Percentiles rank a stretch among this genome's conserved stretches.
These are phyloP conservation scores for Athene cunicularia DNA, from an alignment of 2,113 vertebrate genomes.

Conservation along the genomic window DNA sequence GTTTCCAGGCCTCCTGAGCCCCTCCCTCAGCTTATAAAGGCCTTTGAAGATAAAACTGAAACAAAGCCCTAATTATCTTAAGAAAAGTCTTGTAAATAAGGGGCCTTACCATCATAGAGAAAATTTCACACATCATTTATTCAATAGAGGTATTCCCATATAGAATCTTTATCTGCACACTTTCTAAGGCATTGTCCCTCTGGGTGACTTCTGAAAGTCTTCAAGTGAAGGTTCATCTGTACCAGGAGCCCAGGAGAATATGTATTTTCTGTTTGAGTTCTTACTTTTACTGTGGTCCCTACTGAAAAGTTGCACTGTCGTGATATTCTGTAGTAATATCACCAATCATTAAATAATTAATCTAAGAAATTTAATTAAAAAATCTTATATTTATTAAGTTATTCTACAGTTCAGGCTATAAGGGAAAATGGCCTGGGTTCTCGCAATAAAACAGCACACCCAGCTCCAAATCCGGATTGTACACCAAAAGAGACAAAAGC, in stretches of 20 bases:
- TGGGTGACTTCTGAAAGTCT: neutral
- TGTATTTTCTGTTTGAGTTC: neutral
- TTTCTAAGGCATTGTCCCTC: neutral
- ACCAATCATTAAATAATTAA: neutral
- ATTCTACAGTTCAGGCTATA: neutral
- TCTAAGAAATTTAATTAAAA: neutral
- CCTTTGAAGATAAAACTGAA: slow-evolving; percentile 16
- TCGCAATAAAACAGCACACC: neutral
- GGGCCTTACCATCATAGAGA: neutral
- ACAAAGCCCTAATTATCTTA: neutral
- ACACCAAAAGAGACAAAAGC: neutral
- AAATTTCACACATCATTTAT: neutral
- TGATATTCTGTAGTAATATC: neutral
- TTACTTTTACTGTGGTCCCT: neutral
- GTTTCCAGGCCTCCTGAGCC: neutral
- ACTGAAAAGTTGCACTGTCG: neutral
- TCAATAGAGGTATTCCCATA: neutral
- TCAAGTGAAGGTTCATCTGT: neutral
- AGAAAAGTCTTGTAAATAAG: neutral
- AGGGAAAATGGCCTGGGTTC: neutral
- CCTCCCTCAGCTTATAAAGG: neutral
- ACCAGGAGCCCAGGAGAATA: neutral
- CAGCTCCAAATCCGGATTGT: neutral
- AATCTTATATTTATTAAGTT: neutral
- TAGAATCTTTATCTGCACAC: neutral